phyloP scores from a whole-genome alignment of 35 echinoderm and acorn worm genomes.

The Apostichopus californicus region DNA sequence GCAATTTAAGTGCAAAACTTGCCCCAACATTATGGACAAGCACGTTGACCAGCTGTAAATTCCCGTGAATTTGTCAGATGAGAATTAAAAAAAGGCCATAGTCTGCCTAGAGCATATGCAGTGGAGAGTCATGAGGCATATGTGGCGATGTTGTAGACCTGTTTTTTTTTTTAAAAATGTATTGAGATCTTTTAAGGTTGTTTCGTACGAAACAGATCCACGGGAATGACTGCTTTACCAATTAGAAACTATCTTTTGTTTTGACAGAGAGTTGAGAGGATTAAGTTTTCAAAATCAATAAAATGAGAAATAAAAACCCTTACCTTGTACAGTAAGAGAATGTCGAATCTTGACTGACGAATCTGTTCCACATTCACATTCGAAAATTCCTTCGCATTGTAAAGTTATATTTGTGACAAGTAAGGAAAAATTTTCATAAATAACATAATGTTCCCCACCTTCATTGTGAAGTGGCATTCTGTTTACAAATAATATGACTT shows the following conservation, averaged over 20 bases:
- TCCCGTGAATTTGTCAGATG: too few species aligned
- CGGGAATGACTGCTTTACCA: neutral
- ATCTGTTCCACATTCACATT: neutral
- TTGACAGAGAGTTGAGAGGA: neutral
- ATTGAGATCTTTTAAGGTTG: neutral
- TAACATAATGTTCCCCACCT: neutral
- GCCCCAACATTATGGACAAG: too few species aligned
- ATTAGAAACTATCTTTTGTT: neutral
- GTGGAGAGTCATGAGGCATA: neutral
- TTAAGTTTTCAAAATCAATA: neutral
- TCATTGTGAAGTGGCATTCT: neutral
- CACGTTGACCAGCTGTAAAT: too few species aligned
- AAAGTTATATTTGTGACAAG: neutral
- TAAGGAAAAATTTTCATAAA: neutral
- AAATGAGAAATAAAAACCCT: neutral
- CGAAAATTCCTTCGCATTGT: neutral
- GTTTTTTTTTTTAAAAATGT: too few species aligned
- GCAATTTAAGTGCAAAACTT: too few species aligned
- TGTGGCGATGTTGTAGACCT: neutral
- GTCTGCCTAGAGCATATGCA: too few species aligned
- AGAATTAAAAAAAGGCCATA: too few species aligned
- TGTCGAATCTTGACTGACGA: neutral
- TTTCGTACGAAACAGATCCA: neutral
- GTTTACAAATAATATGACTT: neutral
- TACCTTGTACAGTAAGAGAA: neutral